Evolutionary conservation across 2,888 invertebrate species (phyloP), one percentile per base, ranked within the genome.

Genomic region (Cheilosia vulpina): DNA sequence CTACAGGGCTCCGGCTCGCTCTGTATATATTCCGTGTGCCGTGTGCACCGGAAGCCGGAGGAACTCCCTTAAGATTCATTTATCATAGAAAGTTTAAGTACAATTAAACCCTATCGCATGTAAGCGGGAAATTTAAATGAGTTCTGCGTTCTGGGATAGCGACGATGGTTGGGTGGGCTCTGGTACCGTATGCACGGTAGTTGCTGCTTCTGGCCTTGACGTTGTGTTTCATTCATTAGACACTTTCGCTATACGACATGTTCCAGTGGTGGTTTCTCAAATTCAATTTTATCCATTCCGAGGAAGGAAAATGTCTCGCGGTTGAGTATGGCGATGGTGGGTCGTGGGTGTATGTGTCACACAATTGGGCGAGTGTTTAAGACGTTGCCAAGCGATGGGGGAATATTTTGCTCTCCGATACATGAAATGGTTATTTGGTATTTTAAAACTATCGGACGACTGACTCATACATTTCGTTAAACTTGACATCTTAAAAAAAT

Each of bases 61-160:
- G 58, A 84, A 71, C 69, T 75, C 84, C 79, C 84, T 69, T 34
- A 79, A 84, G 79, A 84, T 79, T 75, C 69, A 84, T 84, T 84
- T 79, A 84, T 84, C 84, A 84, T 71, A 79, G 65, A 65, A 84
- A 84, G 65, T 79, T 79, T 84, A 76, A 84, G 79, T 79, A 66
- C 71, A 79, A 65, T 71, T 75, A 71, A 84, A 76, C 73, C 79
- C 71, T 71, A 45, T 79, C 62, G 65, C 75, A 78, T 83, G 77
- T 73, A 78, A 66, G 66, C 71, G 82, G 68, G 50, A 68, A 78
- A 68, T 83, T 73, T 83, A 55, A 78, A 78, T 78, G 55, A 57
- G 41, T 77, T 82, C 66, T 52, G 47, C 71, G 65, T 72, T 82
- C 66, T 52, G 41, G 76, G 65, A 58, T 50, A 66, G 53, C 62